Conservation (phyloP, 1,140 invertebrate species). For the Epicauta chinensis region DNA sequence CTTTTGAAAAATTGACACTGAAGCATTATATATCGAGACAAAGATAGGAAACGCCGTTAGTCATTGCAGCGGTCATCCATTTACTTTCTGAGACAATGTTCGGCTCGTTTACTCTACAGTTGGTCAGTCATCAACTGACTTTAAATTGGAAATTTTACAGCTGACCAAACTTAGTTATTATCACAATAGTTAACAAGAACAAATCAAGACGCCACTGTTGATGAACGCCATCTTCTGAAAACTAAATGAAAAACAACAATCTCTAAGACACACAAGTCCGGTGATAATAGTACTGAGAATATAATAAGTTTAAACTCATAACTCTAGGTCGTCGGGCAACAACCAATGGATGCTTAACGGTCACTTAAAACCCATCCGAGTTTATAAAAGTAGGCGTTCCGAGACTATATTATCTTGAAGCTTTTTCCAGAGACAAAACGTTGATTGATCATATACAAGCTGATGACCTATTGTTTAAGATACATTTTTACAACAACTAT, state of each 20-base stretch:
- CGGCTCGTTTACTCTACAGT: conserved; percentile 12
- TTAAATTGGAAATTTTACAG: conserved; percentile 6
- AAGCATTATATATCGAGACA: conserved; percentile 10
- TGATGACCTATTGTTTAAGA: conserved; percentile 27
- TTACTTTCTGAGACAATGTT: conserved; percentile 16
- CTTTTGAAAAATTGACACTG: conserved; percentile 15
- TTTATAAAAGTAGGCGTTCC: conserved; percentile 26
- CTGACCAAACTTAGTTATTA: conserved; percentile 6
- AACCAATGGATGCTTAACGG: conserved; percentile 24
- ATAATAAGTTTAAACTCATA: conserved; percentile 23
- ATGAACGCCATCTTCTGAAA: too few relatives aligned
- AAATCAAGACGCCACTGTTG: too few relatives aligned
- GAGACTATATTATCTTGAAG: conserved; percentile 24
- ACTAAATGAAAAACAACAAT: too few relatives aligned
- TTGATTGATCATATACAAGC: conserved; percentile 24
- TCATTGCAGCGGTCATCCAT: conserved; percentile 14
- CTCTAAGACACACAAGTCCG: too few relatives aligned
- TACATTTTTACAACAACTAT: conserved; percentile 9
- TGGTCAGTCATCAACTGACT: conserved; percentile 2
- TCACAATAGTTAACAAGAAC: not conserved
- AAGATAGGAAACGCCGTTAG: conserved; percentile 16
- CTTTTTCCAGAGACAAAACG: conserved; percentile 28
- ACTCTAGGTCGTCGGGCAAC: conserved; percentile 23
- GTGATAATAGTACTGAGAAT: conserved; percentile 19
- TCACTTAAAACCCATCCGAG: conserved; percentile 19